Evolutionary conservation across 2,797 vertebrate genomes (phyloP), one percentile per base, ranked within the genome.

Genomic region (Poecilia velifera): DNA sequence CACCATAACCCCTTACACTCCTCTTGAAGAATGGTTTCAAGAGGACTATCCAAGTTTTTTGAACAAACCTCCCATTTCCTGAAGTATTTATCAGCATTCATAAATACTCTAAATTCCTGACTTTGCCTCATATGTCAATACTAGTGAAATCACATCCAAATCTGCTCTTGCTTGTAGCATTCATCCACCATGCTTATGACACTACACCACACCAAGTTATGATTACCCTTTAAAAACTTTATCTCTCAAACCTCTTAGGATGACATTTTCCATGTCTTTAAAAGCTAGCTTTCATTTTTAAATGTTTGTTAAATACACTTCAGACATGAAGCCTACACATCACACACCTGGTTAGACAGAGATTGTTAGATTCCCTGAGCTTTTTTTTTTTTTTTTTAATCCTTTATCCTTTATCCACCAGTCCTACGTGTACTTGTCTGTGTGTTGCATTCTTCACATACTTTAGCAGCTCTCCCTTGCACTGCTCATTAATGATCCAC

Each of bases 401-500:
- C 39, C 39, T 41, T 6, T 6, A 41, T 41, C 25, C 4, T 36
- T 34, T 31, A n/a, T 74, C 51, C 20, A 4, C 74, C 51, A 45
- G 74, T 41, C 16, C 8, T 78, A 36, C 62, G 9, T 55, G 55
- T 14, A 36, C 39, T 13, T 71, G 43, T 36, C 31, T 72, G 49
- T 59, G 34, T 36, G 12, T 31, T 64, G 70, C 84, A 90, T 92
- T 92, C 86, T 57, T 82, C 36, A 83, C 55, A 87, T 91, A 4
- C 89, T 76, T 85, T 57, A 43, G 71, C 82, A 81, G 82, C 75
- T 85, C 84, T 74, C 64, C 59, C 25, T 22, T 39, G 34, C 34
- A 64, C 2, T 36, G 34, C 36, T 66, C 59, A 4, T 51, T 78
- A 68, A 73, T 14, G 34, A 20, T 25, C 75, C 43, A 18, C 22